Evolutionary conservation across 2,113 vertebrate species (phyloP), one percentile per base, ranked within the genome.

Genomic region (Octodon degus): DNA sequence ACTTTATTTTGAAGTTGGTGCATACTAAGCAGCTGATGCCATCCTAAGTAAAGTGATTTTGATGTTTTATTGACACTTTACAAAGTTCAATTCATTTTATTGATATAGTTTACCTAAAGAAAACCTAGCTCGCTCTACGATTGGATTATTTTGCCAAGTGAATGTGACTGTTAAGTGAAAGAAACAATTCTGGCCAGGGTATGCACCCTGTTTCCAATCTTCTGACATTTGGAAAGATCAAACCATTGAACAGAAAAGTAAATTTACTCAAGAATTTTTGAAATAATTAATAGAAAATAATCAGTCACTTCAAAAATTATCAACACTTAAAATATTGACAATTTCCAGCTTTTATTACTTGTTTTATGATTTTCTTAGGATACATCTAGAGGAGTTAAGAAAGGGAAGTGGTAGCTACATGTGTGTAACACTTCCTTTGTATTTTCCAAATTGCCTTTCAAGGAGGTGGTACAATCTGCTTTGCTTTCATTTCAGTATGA

Each of bases 71-170:
- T 67, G 34, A 80, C 76, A 85, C 1, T 50, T 63, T 53, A 60
- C 12, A 63, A 63, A 65, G 47, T 87, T 74, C 65, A 94, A 88
- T 50, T 12, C 27, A 89, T 65, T 79, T 90, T 67, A 72, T 84
- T 82, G 2, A 67, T 11, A 37, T 68, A 76, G 37, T 88, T 93
- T 94, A 43, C 22, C 5, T 24, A 5, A 58, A 70, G 65, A 5
- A 10, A 63, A 43, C 1, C 32, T 58, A 81, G 81, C 68, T 77
- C 30, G 79, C 2, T 89, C 6, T 30, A 68, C 4, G 17, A 47
- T 37, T 72, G 91, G 84, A 86, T 37, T 60, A 92, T 63, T 89
- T 96, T 90, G 43, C 77, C 32, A 92, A 94, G 86, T 10, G 8
- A 50, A 63, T 6, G 20, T 13, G 32, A 63, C 37, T 84, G 20